Base-by-base conservation (phyloP, 2,797 vertebrate species). In the Emydoidea blandingii region DNA sequence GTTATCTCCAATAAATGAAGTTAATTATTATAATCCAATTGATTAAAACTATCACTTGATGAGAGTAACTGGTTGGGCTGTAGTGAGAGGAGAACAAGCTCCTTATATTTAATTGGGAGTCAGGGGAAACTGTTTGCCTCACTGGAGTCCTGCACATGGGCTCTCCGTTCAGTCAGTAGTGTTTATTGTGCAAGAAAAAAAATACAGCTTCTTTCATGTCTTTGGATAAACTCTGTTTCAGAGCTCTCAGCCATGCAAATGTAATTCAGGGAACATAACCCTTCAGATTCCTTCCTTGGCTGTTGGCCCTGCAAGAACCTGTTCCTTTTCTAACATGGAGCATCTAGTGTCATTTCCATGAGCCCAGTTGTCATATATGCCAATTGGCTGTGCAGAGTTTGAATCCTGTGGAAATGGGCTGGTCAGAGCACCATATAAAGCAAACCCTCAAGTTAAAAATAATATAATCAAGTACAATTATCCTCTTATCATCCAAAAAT, bases 231-330 rank as follows among this genome's bases (percentile, higher is more conserved):
- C 93, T 92, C 41, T 93, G 49, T 94, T 91, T 89, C 79, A 86
- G 74, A 97, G 31, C 37, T 90, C 76, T 95, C 7, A 41, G 47
- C 23, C 56, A 92, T 84, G 92, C 25, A 96, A 93, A 79, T 34
- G 31, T 92, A 92, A 23, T 87, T 96, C 72, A 92, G 83, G 44
- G 81, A 93, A 79, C 50, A 85, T 79, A 92, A 56, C 29, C 4
- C 12, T 59, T 80, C 85, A 88, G 85, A 93, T 96, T 94, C 86
- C 31, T 56, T 88, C 25, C 31, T 6, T 78, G 27, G 3, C 2
- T 94, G 49, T 89, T 91, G 92, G 86, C 79, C 92, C 91, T 96
- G 90, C 86, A 87, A 62, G n/a, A 79, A 41, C 81, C 8, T n/a
- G 12, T 50, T 94, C 27, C 88, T 23, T 92, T 89, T 54, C 78